Evolutionary conservation across 2,797 vertebrate genomes (phyloP), one percentile per base, ranked within the genome.

Genomic region (Rhynchotus rufescens): DNA sequence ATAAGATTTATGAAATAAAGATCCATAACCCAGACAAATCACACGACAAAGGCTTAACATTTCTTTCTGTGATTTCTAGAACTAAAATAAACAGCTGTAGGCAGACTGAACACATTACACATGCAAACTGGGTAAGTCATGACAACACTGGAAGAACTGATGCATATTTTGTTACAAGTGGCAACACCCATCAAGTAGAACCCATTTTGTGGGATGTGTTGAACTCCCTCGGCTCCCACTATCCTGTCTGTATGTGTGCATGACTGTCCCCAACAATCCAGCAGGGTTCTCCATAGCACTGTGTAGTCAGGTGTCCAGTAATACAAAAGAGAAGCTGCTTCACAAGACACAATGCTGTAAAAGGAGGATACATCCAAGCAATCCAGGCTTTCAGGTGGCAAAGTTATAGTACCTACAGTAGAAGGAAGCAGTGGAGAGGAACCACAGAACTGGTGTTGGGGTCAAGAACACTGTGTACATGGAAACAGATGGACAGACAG

Each of bases 11-110:
- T 62, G n/a, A 80, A 13, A 30, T 15, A 65, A 36, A 47, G 34
- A 61, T 16, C 25, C 32, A 21, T 4, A 44, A 12, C 0, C 1
- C 59, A 16, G 42, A 4, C 11, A 56, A 28, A 25, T 66, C 21
- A 64, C 21, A 19, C 8, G 15, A 25, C 42, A 47, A 36, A 15
- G 32, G 14, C 61, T 54, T 80, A 57, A 1, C 49, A 36, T 26
- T 28, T 26, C 23, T 11, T 47, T 59, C 36, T 25, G 9, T 7
- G 13, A 7, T 66, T 56, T 80, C 42, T 83, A 71, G 34, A 23
- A 0, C 1, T 17, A n/a, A 34, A 15, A 15, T 8, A 17, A 4
- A n/a, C 7, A 25, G n/a, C 26, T 20, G 32, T 20, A 12, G 2
- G 23, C 69, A 87, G 45, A 51, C 34, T 34, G 47, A 42, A 34